Conservation (phyloP, 2,888 invertebrate genomes). For the Limenitis camilla region DNA sequence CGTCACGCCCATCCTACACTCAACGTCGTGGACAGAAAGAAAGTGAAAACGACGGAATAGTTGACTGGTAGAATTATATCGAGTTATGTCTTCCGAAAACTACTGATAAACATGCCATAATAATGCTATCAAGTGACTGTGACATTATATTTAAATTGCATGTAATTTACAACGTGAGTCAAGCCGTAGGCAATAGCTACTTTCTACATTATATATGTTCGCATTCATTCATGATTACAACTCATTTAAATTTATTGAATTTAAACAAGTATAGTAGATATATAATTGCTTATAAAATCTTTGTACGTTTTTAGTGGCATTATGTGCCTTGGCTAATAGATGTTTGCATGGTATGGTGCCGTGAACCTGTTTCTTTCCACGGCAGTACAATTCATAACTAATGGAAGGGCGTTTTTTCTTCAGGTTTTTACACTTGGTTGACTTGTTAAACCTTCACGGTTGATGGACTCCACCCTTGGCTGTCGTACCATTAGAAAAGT, state of each 20-base stretch:
- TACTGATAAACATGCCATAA: conserved; percentile 2
- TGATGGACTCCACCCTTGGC: conserved; percentile 44
- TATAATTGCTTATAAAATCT: too few species aligned
- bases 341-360: too few species aligned
- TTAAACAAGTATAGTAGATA: too few species aligned
- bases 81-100: conserved; percentile 5
- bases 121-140: not conserved
- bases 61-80: conserved; percentile 11
- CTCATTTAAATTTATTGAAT: too few species aligned
- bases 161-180: too few species aligned
- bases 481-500: conserved; percentile 35
- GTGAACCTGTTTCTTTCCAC: not conserved
- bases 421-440: conserved; percentile 23
- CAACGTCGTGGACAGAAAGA: conserved; percentile 43
- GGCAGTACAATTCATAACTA: conserved; percentile 13
- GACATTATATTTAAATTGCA: too few species aligned
- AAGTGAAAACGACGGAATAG: conserved; percentile 49
- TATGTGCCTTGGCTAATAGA: too few species aligned
- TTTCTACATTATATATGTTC: too few species aligned
- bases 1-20: conserved; percentile 62
- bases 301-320: too few species aligned
- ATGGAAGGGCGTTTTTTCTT: conserved; percentile 25
- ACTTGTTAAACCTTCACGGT: conserved; percentile 45
- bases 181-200: too few species aligned
- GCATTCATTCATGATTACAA: too few species aligned